A percentile compares a stretch with the other conserved stretches of the same genome.
phyloP scores from a whole-genome alignment of 2,888 invertebrate genomes.

The Apantesis nais region DNA sequence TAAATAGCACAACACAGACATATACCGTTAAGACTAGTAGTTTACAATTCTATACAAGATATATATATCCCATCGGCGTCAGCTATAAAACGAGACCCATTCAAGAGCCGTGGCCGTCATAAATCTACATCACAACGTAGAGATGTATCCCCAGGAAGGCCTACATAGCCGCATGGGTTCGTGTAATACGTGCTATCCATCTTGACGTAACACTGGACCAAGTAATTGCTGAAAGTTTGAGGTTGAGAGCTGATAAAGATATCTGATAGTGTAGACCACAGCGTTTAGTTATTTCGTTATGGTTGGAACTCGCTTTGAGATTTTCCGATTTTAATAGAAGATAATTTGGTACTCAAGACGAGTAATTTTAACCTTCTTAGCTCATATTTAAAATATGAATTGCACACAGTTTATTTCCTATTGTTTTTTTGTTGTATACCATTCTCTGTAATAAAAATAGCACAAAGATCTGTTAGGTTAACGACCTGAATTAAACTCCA shows the following conservation, averaged over 20 bases:
- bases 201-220: slow-evolving; percentile 58
- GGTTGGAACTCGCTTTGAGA: background rate
- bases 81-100: slow-evolving; percentile 42
- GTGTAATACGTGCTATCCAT: slow-evolving; percentile 62
- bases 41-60: slow-evolving; percentile 42
- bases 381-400: background rate
- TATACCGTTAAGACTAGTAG: slow-evolving; percentile 26
- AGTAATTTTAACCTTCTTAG: background rate
- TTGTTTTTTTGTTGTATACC: background rate
- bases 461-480: background rate
- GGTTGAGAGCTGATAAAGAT: slow-evolving; percentile 3
- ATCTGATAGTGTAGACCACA: slow-evolving; percentile 2
- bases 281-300: background rate
- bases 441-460: background rate
- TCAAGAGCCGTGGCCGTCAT: slow-evolving; percentile 46
- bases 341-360: too few species aligned
- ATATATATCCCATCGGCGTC: slow-evolving; percentile 34
- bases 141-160: slow-evolving; percentile 36
- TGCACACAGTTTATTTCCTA: background rate
- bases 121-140: slow-evolving; percentile 52
- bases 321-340: background rate
- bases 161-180: slow-evolving; percentile 37
- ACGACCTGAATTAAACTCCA: background rate
- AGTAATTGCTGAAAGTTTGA: slow-evolving; percentile 53
- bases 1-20: slow-evolving; percentile 7